Evolutionary conservation across 2,113 vertebrate genomes (phyloP).

Genomic region (Sturnus vulgaris): DNA sequence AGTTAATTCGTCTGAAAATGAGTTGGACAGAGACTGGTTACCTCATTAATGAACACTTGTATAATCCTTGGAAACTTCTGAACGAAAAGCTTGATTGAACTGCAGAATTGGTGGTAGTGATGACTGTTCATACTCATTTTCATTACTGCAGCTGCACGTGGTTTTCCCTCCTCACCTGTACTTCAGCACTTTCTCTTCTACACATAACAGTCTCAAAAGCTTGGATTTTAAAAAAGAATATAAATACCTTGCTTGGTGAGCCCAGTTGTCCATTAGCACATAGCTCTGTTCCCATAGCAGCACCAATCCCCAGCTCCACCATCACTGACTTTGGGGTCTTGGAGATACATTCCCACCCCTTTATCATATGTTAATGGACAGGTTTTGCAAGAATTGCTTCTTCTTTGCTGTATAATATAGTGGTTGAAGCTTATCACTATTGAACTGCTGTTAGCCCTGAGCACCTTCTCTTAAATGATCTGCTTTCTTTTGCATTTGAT

Average conservation of each 20-base stretch:
- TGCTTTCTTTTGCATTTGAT: background rate
- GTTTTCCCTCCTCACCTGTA: background rate
- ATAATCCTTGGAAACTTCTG: background rate
- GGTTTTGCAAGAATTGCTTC: background rate
- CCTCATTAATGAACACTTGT: background rate
- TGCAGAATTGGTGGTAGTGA: background rate
- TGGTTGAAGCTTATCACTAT: background rate
- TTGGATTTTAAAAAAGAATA: background rate
- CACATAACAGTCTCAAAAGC: background rate
- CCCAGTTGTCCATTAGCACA: background rate
- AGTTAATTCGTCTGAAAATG: background rate
- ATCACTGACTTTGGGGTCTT: background rate
- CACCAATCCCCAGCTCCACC: background rate
- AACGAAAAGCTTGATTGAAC: conserved; percentile 1
- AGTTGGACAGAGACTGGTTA: background rate
- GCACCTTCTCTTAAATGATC: background rate
- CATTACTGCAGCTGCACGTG: background rate
- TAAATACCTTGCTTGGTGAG: background rate
- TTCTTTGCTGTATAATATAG: background rate
- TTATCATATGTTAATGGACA: background rate
- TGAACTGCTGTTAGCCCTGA: background rate
- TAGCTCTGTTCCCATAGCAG: background rate
- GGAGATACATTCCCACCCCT: background rate
- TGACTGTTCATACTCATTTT: background rate
- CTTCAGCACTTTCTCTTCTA: background rate